Percentiles rank a stretch among this genome's conserved stretches.
Conservation (phyloP, 2,797 vertebrate species). For the Dipus sagitta region DNA sequence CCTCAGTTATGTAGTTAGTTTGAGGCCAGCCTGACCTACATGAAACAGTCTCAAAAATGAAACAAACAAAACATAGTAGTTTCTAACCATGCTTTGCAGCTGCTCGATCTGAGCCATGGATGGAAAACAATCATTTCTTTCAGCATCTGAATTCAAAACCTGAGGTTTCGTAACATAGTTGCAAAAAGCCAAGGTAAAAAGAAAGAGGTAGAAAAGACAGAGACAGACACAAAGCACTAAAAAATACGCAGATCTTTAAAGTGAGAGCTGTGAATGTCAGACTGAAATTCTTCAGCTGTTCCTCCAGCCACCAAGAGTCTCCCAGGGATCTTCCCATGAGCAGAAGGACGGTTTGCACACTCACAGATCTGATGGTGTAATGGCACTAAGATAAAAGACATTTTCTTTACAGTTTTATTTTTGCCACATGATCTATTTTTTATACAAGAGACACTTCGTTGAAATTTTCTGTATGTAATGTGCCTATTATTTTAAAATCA, state of each 20-base stretch:
- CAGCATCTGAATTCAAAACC: neutral
- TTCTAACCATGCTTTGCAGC: neutral
- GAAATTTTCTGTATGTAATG: constrained; percentile 52
- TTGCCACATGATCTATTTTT: constrained; percentile 38
- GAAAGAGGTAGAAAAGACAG: neutral
- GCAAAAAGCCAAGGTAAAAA: neutral
- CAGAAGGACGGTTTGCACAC: neutral
- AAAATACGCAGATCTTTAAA: neutral
- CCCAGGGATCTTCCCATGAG: neutral
- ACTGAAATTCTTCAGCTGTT: neutral
- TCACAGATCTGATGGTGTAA: constrained; percentile 7
- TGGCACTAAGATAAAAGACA: neutral
- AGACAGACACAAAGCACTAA: neutral
- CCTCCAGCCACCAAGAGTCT: neutral
- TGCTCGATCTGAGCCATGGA: constrained; percentile 25
- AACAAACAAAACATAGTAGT: neutral
- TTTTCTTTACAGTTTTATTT: constrained; percentile 56
- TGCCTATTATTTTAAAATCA: constrained; percentile 56
- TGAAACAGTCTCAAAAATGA: neutral
- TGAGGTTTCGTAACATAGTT: neutral
- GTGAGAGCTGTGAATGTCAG: neutral
- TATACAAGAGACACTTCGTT: constrained; percentile 42
- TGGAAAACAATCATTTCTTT: neutral
- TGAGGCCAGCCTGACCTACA: neutral
- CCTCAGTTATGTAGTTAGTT: neutral